Conservation (phyloP, 2,797 vertebrate genomes). For the Smutsia temminckii region DNA sequence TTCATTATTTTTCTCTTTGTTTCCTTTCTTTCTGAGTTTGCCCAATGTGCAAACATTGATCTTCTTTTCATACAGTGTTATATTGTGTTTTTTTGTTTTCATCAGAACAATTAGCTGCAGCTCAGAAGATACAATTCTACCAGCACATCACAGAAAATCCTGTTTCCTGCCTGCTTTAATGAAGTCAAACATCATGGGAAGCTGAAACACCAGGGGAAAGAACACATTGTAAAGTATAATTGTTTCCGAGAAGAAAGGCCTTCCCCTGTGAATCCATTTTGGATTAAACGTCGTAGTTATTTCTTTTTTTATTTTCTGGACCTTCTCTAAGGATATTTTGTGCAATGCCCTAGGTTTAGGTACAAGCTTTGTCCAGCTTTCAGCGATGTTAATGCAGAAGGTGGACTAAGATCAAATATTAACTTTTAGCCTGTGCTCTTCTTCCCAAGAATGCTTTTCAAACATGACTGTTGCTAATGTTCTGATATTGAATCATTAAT, state of each 20-base stretch:
- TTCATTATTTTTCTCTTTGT: constrained; percentile 44
- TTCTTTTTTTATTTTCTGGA: neutral
- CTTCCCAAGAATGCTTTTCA: constrained; percentile 15
- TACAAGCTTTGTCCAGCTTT: neutral
- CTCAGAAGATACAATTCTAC: constrained; percentile 65
- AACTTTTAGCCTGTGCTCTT: constrained; percentile 39
- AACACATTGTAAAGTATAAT: constrained; percentile 77
- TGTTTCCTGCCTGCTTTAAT: constrained; percentile 69
- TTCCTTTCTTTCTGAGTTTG: constrained; percentile 44
- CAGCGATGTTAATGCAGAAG: neutral
- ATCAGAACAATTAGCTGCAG: constrained; percentile 74
- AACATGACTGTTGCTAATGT: neutral
- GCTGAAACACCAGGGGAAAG: constrained; percentile 73
- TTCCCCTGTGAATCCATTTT: constrained; percentile 72
- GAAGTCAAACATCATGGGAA: constrained; percentile 70
- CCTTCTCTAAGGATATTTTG: neutral
- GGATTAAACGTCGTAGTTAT: constrained; percentile 47
- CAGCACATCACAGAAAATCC: constrained; percentile 64
- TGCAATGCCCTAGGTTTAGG: neutral
- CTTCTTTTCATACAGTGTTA: constrained; percentile 55
- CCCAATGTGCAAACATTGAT: constrained; percentile 46
- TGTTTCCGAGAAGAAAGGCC: constrained; percentile 73
- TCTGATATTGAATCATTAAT: neutral
- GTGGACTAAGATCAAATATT: neutral
- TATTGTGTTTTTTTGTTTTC: constrained; percentile 49